Conservation (phyloP, 2,797 vertebrate species). For the Aldrovandia affinis region DNA sequence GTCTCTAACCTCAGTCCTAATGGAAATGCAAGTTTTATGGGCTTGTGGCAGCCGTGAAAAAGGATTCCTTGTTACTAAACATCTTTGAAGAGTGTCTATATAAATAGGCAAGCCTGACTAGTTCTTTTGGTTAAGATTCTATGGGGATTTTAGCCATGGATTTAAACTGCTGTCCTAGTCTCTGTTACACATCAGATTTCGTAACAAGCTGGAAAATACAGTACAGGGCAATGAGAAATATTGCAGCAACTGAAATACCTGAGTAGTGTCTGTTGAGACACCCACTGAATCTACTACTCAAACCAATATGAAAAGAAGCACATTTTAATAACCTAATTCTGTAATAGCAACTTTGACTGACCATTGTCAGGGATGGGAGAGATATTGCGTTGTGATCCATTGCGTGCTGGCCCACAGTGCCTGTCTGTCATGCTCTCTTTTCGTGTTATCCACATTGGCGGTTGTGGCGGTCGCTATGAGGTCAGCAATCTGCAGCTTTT, state of each 20-base stretch:
- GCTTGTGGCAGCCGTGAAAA: background rate
- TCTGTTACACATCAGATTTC: background rate
- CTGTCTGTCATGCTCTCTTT: constrained; percentile 11
- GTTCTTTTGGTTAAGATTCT: constrained; percentile 8
- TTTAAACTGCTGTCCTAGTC: background rate
- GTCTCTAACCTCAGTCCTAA: background rate
- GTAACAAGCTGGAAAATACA: background rate
- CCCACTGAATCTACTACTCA: background rate
- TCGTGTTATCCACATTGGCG: constrained; percentile 34
- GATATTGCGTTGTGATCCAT: too few species aligned
- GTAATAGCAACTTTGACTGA: background rate
- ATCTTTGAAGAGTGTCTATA: background rate
- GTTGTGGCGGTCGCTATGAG: constrained; percentile 36
- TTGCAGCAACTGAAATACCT: background rate
- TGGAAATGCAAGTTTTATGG: background rate
- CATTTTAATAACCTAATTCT: background rate
- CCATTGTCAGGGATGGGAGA: too few species aligned
- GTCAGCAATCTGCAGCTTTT: constrained; percentile 44
- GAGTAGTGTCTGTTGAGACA: background rate
- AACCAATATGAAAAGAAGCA: background rate
- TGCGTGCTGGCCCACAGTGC: background rate
- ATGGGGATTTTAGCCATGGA: background rate
- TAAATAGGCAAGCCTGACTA: background rate
- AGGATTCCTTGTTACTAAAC: background rate
- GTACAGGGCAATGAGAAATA: background rate